Percentiles rank a stretch among this genome's conserved stretches.
phyloP scores from a whole-genome alignment of 2,113 vertebrate genomes.

The Lathamus discolor region DNA sequence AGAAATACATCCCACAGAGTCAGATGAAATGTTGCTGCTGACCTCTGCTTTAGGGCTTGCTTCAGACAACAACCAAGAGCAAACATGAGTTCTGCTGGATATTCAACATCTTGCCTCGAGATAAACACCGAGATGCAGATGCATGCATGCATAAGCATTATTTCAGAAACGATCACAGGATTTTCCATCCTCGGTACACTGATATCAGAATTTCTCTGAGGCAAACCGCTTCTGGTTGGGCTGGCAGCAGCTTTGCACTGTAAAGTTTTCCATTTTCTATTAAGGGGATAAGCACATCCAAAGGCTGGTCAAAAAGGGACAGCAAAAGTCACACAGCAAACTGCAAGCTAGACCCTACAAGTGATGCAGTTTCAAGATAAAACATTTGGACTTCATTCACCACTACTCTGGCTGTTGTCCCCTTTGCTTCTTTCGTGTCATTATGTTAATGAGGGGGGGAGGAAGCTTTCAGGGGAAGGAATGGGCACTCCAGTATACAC shows the following conservation, averaged over 20 bases:
- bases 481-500: rapidly evolving
- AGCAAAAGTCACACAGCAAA: background rate
- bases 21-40: background rate
- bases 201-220: background rate
- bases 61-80: background rate
- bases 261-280: background rate
- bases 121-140: background rate
- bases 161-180: background rate
- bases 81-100: background rate
- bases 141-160: background rate
- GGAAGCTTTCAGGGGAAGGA: background rate
- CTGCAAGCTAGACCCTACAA: background rate
- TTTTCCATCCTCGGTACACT: background rate
- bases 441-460: background rate
- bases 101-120: background rate
- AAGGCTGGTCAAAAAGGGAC: background rate
- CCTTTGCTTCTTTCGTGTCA: background rate
- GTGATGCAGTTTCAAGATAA: background rate
- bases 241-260: background rate
- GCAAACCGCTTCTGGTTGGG: background rate
- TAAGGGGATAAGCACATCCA: background rate
- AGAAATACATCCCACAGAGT: background rate
- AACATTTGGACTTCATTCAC: background rate
- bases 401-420: background rate
- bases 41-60: background rate